Base-by-base conservation (phyloP, 2,888 invertebrate genomes). In the Cenopis cana region DNA sequence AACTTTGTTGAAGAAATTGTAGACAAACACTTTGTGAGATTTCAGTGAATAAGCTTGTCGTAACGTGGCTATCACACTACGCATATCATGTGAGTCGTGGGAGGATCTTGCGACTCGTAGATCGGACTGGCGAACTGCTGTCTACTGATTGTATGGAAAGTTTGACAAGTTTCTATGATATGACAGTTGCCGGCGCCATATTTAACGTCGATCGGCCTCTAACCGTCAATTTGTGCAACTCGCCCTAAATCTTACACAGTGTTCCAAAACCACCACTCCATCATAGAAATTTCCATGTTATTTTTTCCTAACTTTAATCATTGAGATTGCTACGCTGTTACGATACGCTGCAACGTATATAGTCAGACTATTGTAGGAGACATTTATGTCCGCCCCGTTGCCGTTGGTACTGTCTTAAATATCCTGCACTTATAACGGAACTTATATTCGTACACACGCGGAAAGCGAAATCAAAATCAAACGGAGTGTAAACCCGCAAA, bases 401-500 rank as follows among this genome's bases (percentile, higher is more conserved):
- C 24, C 0, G 52, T 20, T n/a, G 17, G 2, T 33, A 8, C 14
- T 38, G 11, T 10, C 64, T 20, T 38, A 54, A 52, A 64, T 54
- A 20, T 20, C n/a, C 33, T n/a, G 52, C 38, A 64, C 38, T 38
- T 64, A n/a, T 55, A 55, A 29, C 29, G 55, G n/a, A 55, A 29
- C 29, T 55, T 55, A 64, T 52, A 36, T n/a, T 14, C 36, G 52
- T 29, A 46, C 46, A 55, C 49, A 62, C 10, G 52, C 60, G 61
- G 66, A 71, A 71, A 67, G 61, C 55, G 38, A 61, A 71, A 54
- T 71, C 66, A 61, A 61, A 71, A 71, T 61, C 66, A 61, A 67
- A 71, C 67, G 66, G 61, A 56, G 71, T 71, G 67, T 66, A 70
- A 70, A 70, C 66, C 66, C 66, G 59, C 65, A 70, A 65, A 71